Evolutionary conservation across 2,797 vertebrate species (phyloP).

Genomic region (Mormyrops attenuatus): DNA sequence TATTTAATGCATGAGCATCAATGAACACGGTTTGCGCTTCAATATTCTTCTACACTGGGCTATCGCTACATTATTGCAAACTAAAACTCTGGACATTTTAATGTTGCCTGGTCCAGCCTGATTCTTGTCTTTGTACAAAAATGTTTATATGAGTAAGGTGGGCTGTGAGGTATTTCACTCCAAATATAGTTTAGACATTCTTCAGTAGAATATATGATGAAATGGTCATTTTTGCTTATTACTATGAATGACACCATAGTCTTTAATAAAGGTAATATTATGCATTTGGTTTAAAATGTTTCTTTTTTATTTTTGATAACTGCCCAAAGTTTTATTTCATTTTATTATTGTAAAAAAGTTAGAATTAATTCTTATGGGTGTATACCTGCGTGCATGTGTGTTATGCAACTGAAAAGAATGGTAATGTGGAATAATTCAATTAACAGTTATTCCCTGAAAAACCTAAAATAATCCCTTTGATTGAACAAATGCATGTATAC

Average conservation of each 20-base stretch:
- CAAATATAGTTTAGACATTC: not conserved
- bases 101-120: not conserved
- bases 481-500: not conserved
- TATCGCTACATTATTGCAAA: not conserved
- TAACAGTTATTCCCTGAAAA: not conserved
- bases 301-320: not conserved
- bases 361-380: not conserved
- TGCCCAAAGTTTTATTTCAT: not conserved
- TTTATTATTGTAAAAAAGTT: not conserved
- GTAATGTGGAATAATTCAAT: not conserved
- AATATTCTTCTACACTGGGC: not conserved
- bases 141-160: not conserved
- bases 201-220: not conserved
- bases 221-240: not conserved
- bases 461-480: not conserved
- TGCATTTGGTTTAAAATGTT: not conserved
- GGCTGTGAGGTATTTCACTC: not conserved
- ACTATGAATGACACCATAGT: not conserved
- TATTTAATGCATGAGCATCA: not conserved
- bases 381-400: not conserved
- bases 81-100: not conserved
- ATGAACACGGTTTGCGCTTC: not conserved
- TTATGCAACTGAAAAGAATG: not conserved
- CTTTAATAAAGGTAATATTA: not conserved
- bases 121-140: not conserved